Evolutionary conservation across 2,113 vertebrate species (phyloP), one percentile per base, ranked within the genome.

Genomic region (Strigops habroptila): DNA sequence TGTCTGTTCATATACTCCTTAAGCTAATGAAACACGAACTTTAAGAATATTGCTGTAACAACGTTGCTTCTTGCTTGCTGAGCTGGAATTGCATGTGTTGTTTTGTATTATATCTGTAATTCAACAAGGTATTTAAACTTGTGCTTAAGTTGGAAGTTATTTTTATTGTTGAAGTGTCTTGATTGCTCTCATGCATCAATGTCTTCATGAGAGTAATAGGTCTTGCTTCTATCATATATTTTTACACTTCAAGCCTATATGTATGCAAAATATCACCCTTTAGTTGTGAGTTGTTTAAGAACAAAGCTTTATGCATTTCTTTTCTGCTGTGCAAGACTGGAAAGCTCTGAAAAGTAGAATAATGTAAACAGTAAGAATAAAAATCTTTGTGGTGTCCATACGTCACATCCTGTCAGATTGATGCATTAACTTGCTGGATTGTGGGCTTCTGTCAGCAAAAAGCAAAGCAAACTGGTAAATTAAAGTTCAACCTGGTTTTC

Each of bases 161-260:
- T 92, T 92, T 79, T 89, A 25, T 74, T 80, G 43, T 63, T 74
- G 57, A 73, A 91, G 46, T 77, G 55, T 70, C 71, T 94, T 86
- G 76, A 88, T 94, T 91, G 52, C 79, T 31, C 43, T 84, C 71
- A 91, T 93, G 48, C 43, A 90, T 96, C 88, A 83, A n/a, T 75
- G 90, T 90, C 93, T 83, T 85, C 91, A 74, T 64, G 15, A 70
- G 82, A 82, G 39, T 70, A 80, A 90, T 88, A 86, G 60, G 18
- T 81, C 46, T 90, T 90, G 35, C 74, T 94, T 91, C 31, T 70
- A 51, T 76, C 55, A 49, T 33, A 7, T 53, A 69, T 95, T 91
- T 95, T 86, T 82, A 82, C 2, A 12, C 41, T 91, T 25, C 63
- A 52, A 77, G 48, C 59, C 37, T 48, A 6, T 70, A 70, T 48